Conservation (phyloP, 2,113 vertebrate species). For the Corythornis vintsioides region DNA sequence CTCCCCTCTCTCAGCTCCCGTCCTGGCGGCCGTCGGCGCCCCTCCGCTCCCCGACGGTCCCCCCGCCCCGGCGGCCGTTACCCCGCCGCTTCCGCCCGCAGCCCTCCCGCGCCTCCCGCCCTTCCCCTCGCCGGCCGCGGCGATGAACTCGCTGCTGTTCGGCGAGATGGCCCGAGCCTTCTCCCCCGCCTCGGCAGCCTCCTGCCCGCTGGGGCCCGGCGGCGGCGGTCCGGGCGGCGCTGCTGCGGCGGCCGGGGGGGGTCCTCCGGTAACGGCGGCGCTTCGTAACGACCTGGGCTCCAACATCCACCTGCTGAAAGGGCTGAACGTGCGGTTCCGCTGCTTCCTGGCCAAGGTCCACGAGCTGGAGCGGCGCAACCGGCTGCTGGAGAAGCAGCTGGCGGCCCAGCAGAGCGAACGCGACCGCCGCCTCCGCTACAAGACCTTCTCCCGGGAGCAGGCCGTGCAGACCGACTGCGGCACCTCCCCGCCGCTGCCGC, state of each 20-base stretch:
- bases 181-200: constrained; percentile 29
- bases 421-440: constrained; percentile 68
- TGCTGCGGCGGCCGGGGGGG: not conserved
- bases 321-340: constrained; percentile 92
- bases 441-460: constrained; percentile 80
- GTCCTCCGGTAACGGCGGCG: constrained; percentile 88
- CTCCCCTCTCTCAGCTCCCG: not conserved
- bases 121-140: not conserved
- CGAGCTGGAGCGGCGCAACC: constrained; percentile 93
- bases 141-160: constrained; percentile 85
- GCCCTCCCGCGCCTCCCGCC: not conserved
- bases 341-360: constrained; percentile 97
- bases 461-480: constrained; percentile 86
- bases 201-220: constrained; percentile 20
- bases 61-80: not conserved
- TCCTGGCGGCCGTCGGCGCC: not conserved
- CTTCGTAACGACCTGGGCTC: constrained; percentile 96
- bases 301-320: constrained; percentile 96
- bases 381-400: constrained; percentile 92
- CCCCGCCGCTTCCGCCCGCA: not conserved
- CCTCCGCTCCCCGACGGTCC: not conserved
- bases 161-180: constrained; percentile 75
- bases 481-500: not conserved
- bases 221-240: constrained; percentile 45
- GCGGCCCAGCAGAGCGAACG: constrained; percentile 84